Conservation (phyloP, 2,113 vertebrate genomes). For the Silurus glanis region DNA sequence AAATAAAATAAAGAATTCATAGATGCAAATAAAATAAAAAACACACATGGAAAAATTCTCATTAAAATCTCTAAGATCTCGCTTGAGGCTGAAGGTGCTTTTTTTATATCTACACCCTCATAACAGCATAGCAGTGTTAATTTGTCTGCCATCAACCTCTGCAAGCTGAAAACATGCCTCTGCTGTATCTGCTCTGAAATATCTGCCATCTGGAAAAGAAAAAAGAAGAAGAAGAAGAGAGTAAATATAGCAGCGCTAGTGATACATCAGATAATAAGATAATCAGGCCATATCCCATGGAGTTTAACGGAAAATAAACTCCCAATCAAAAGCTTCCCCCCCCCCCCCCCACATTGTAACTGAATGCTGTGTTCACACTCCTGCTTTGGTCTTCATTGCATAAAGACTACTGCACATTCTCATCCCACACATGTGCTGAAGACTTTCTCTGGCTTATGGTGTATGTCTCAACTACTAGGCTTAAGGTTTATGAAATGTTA, state of each 20-base stretch:
- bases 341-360: conserved; percentile 10
- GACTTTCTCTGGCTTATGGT: conserved; percentile 11
- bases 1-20: background rate
- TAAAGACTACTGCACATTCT: conserved; percentile 2
- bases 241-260: conserved; percentile 26
- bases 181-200: conserved; percentile 42
- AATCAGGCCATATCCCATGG: conserved; percentile 46
- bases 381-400: conserved; percentile 13
- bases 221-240: background rate
- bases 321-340: conserved; percentile 28
- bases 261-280: conserved; percentile 50
- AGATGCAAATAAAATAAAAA: background rate
- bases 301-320: conserved; percentile 39
- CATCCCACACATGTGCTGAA: background rate
- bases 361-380: conserved; percentile 17
- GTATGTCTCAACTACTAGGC: background rate
- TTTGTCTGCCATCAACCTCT: conserved; percentile 34
- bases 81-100: background rate
- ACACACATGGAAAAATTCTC: background rate
- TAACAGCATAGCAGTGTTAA: conserved; percentile 45
- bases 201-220: conserved; percentile 17
- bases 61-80: background rate
- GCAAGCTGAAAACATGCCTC: conserved; percentile 41
- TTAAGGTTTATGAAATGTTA: background rate
- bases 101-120: conserved; percentile 4